Conservation (phyloP, 2,797 vertebrate species). For the Pantherophis alleghaniensis region DNA sequence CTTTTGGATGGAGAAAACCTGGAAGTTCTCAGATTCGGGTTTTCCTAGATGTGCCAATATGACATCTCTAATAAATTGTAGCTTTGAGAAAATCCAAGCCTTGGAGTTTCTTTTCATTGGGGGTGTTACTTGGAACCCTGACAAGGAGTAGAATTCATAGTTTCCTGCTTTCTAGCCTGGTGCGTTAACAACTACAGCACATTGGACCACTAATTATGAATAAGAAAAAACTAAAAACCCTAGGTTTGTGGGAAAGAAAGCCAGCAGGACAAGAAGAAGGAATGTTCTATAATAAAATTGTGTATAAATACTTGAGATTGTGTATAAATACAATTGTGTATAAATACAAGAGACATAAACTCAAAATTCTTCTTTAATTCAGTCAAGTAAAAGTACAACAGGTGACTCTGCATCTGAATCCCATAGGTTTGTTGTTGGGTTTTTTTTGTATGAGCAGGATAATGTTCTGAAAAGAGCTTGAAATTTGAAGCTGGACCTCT, state of each 20-base stretch:
- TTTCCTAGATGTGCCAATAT: too few species aligned
- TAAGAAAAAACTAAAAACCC: neutral
- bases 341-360: neutral
- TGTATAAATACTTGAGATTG: neutral
- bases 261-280: neutral
- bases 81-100: too few species aligned
- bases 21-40: too few species aligned
- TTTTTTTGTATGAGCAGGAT: neutral
- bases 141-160: neutral
- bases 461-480: neutral
- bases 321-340: too few species aligned
- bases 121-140: too few species aligned
- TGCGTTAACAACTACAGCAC: neutral
- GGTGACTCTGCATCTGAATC: neutral
- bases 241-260: neutral
- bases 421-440: neutral
- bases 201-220: neutral
- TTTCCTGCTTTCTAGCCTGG: neutral
- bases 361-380: neutral
- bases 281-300: neutral
- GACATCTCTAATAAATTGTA: too few species aligned
- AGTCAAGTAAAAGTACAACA: neutral
- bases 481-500: neutral
- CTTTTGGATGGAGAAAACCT: too few species aligned
- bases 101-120: too few species aligned